Conservation (phyloP, 2,888 invertebrate species). For the Pherbina coryleti region DNA sequence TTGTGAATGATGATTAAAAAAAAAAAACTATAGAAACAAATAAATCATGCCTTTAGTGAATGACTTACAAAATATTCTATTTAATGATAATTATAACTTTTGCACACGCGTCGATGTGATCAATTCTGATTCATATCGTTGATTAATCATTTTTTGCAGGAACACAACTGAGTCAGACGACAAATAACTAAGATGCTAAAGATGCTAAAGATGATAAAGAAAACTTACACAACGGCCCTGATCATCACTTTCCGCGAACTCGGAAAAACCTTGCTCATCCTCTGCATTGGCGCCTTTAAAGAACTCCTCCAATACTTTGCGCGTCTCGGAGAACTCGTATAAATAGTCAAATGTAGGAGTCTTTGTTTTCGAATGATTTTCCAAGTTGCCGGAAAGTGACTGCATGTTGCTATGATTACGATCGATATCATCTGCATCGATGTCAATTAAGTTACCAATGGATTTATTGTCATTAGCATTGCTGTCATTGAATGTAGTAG, state of each 20-base stretch:
- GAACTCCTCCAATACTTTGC: slow-evolving; percentile 92
- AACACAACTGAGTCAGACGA: too few species aligned
- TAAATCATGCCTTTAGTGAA: too few species aligned
- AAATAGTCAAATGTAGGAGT: slow-evolving; percentile 86
- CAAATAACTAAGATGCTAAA: too few species aligned
- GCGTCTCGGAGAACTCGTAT: slow-evolving; percentile 92
- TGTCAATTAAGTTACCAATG: slow-evolving; percentile 62
- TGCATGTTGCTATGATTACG: slow-evolving; percentile 44
- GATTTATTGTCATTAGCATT: slow-evolving; percentile 50
- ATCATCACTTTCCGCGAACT: slow-evolving; percentile 67
- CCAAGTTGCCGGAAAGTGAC: slow-evolving; percentile 23
- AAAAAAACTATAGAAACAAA: too few species aligned
- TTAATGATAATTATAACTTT: too few species aligned
- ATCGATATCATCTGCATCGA: slow-evolving; percentile 52
- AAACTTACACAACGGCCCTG: slow-evolving; percentile 63
- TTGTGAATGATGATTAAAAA: too few species aligned
- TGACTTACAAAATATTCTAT: too few species aligned
- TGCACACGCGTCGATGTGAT: too few species aligned
- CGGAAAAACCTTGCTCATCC: slow-evolving; percentile 69
- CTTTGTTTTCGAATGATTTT: slow-evolving; percentile 51
- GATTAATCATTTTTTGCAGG: too few species aligned
- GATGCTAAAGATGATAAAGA: background rate
- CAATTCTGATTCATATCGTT: too few species aligned
- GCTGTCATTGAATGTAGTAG: slow-evolving; percentile 42
- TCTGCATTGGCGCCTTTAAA: slow-evolving; percentile 80